Base-by-base conservation (phyloP, 92 coral and sea anemone species). In the Parazoanthus atlanticus region DNA sequence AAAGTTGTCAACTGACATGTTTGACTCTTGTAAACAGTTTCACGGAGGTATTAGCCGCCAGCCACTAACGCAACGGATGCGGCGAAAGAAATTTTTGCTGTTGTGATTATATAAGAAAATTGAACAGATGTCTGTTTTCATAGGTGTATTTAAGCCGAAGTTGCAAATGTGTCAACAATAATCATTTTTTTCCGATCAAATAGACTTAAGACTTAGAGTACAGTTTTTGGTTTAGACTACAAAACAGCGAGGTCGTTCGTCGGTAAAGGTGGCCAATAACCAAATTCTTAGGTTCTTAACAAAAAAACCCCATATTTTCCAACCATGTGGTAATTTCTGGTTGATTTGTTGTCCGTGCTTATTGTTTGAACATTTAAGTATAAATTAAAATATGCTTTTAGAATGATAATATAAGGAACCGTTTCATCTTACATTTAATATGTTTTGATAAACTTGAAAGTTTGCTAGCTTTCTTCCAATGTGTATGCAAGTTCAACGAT, bases 41-140 rank as follows among this genome's bases (percentile, higher is more conserved):
- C 8, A 75, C 17, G 33, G 79, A 32, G 29, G 5, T 10, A 17
- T 34, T 21, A 36, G 49, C 79, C 79, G 79, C 43, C n/a, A 41
- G 79, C 49, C 49, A 34, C 49, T 75, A 21, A 75, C 1, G 26
- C 69, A 75, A 47, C 79, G 79, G 79, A 75, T 75, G 79, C 79
- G 79, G 79, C 23, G 12, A 36, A 1, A 21, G 26, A 32, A 38
- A 1, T 16, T 75, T 15, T 49, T 75, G 12, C 47, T 34, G 49
- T 75, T 75, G 52, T 75, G 79, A 38, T 75, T 36, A 17, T 17
- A 11, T 36, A 6, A 21, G 79, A 52, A 75, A 75, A 36, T 36
- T 36, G 43, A 36, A 21, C 43, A 16, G 78, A 32, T 38, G 28
- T 36, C n/a, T 38, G 3, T 75, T 75, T 75, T 75, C 52, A 23